Percentiles rank a stretch among this genome's conserved stretches.
Evolutionary conservation across 2,113 vertebrate species (phyloP).

Genomic region (Pangasianodon gigas): DNA sequence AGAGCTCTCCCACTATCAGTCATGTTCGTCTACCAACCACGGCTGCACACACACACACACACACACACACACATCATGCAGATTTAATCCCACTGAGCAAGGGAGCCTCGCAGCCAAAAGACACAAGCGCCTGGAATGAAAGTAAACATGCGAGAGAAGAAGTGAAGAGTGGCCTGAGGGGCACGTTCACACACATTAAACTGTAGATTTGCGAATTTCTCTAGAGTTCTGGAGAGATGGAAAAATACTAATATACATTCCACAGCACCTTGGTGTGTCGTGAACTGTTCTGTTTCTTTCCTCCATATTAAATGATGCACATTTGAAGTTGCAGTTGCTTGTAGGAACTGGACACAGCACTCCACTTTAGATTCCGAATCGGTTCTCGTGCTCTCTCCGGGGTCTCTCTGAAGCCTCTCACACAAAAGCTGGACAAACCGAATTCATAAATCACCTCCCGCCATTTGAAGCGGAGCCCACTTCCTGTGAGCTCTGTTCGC

Average conservation of each 20-base stretch:
- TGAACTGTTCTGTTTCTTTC: not conserved
- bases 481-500: slow-evolving; percentile 38
- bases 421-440: slow-evolving; percentile 49
- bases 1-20: slow-evolving; percentile 58
- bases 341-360: not conserved
- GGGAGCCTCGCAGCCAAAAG: slow-evolving; percentile 53
- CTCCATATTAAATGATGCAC: slow-evolving; percentile 11
- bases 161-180: slow-evolving; percentile 64
- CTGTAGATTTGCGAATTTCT: slow-evolving; percentile 31
- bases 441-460: slow-evolving; percentile 51
- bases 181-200: slow-evolving; percentile 57
- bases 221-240: not conserved
- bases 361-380: slow-evolving; percentile 26
- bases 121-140: slow-evolving; percentile 50
- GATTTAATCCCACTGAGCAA: slow-evolving; percentile 64
- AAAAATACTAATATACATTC: slow-evolving; percentile 35
- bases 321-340: not conserved
- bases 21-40: slow-evolving; percentile 54
- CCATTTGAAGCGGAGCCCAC: slow-evolving; percentile 32
- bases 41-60: slow-evolving; percentile 31
- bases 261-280: not conserved
- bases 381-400: not conserved
- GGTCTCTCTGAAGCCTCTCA: slow-evolving; percentile 31
- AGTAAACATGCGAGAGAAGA: slow-evolving; percentile 65
- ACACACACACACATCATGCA: slow-evolving; percentile 60